phyloP scores from a whole-genome alignment of 2,888 invertebrate genomes.

The Scaptomyza flava region DNA sequence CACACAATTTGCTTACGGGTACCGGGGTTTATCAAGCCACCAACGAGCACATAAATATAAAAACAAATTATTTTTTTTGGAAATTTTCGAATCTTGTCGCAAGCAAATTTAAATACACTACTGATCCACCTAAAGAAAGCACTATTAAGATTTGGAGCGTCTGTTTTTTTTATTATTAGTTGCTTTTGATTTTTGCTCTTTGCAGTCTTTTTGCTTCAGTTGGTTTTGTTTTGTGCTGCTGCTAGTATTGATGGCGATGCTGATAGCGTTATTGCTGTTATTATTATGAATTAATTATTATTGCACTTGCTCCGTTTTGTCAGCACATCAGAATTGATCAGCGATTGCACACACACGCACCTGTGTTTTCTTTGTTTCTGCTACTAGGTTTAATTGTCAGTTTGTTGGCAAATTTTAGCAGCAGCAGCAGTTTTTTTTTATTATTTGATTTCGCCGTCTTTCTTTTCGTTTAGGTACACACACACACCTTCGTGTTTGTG shows the following conservation, averaged over 20 bases:
- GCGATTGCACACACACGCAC: slow-evolving; percentile 35
- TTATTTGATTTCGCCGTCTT: slow-evolving; percentile 19
- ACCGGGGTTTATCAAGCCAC: slow-evolving; percentile 3
- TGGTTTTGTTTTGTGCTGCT: slow-evolving; percentile 26
- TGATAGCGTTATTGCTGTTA: slow-evolving; percentile 45
- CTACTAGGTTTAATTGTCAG: slow-evolving; percentile 43
- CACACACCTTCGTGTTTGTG: not conserved
- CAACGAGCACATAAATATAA: slow-evolving; percentile 1
- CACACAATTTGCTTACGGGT: slow-evolving; percentile 3
- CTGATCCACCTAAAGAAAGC: slow-evolving; percentile 9
- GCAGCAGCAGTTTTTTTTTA: slow-evolving; percentile 9
- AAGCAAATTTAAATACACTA: slow-evolving; percentile 15
- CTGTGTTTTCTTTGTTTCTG: slow-evolving; percentile 4
- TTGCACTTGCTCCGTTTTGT: slow-evolving; percentile 24
- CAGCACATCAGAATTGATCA: slow-evolving; percentile 63
- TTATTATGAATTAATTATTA: slow-evolving; percentile 41
- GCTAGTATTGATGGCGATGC: slow-evolving; percentile 46
- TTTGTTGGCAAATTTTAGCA: slow-evolving; percentile 45
- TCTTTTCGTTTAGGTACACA: slow-evolving; percentile 5
- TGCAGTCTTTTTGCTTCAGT: slow-evolving; percentile 27
- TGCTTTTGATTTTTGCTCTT: slow-evolving; percentile 21
- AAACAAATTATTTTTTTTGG: slow-evolving; percentile 3
- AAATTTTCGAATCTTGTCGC: slow-evolving; percentile 18
- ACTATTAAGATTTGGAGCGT: not conserved
- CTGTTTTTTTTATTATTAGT: slow-evolving; percentile 1